Conservation (phyloP, 2,888 invertebrate species). For the Lamellibrachia satsuma region DNA sequence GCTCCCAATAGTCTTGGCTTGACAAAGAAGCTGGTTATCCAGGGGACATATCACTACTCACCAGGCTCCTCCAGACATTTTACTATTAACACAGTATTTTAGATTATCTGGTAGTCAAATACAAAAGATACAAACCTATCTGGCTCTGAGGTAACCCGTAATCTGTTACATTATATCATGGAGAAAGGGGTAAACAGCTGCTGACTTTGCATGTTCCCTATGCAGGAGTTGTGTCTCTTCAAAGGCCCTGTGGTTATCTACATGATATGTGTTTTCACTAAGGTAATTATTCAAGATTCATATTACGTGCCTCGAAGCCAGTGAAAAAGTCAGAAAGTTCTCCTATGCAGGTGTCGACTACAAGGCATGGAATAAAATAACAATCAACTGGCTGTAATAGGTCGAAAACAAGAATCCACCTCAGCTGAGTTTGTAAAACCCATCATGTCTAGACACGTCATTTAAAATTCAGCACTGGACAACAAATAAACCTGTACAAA, state of each 20-base stretch:
- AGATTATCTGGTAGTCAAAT: not conserved
- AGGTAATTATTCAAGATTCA: constrained; percentile 7
- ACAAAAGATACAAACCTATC: not conserved
- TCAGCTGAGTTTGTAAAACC: not conserved
- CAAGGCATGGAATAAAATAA: not conserved
- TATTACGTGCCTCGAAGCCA: not conserved
- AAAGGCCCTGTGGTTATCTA: not conserved
- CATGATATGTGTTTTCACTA: not conserved
- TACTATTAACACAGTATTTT: not conserved
- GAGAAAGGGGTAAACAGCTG: not conserved
- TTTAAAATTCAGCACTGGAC: not conserved
- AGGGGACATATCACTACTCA: not conserved
- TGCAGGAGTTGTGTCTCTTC: not conserved
- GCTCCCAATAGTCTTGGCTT: not conserved
- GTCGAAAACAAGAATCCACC: not conserved
- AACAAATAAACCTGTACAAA: not conserved
- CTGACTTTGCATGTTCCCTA: not conserved
- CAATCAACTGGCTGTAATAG: not conserved
- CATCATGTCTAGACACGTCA: not conserved
- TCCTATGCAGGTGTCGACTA: not conserved
- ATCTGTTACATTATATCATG: not conserved
- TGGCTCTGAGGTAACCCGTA: not conserved
- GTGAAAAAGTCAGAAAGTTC: not conserved
- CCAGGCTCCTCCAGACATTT: not conserved
- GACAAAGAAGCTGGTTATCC: not conserved